Conservation (phyloP, 2,113 vertebrate species). For the rat (Rattus norvegicus) region GRCr8 NC_086039.1:120344001-120344500, state of each 20-base stretch:
- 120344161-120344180: not conserved
- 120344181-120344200: not conserved
- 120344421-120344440: not conserved
- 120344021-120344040: constrained; percentile 77
- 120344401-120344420: not conserved
- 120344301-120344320: not conserved
- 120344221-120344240: not conserved
- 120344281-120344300: not conserved
- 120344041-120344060: constrained; percentile 85
- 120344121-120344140: not conserved
- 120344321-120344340: not conserved
- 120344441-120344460: constrained; percentile 46
- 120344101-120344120: not conserved
- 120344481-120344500: not conserved
- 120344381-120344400: not conserved
- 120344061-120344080: constrained; percentile 52
- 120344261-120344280: not conserved
- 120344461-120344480: constrained; percentile 30
- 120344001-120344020: constrained; percentile 70
- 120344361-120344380: not conserved
- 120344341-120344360: not conserved
- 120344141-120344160: not conserved
- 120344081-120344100: constrained; percentile 52
- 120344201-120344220: not conserved
- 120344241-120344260: not conserved